Conservation (phyloP, 1,140 invertebrate genomes). For the Aphelinus atriplicis region DNA sequence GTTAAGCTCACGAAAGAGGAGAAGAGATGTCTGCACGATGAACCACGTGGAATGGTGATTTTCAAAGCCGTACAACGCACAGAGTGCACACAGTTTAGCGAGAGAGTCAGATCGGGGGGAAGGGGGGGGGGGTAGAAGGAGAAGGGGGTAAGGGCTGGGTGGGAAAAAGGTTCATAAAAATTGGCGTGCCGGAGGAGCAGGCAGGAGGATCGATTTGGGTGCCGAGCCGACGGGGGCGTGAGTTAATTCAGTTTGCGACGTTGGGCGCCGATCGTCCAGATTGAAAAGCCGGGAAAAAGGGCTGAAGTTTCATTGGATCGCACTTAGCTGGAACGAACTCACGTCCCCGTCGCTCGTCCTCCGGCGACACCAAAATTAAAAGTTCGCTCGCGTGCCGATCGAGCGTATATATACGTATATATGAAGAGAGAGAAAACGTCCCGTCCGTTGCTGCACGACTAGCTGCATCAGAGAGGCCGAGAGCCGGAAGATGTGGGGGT, state of each 20-base stretch:
- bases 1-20: too few relatives aligned
- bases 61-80: too few relatives aligned
- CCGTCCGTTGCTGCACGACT: too few relatives aligned
- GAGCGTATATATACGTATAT: not conserved
- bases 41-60: too few relatives aligned
- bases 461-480: too few relatives aligned
- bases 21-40: too few relatives aligned
- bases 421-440: too few relatives aligned
- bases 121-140: too few relatives aligned
- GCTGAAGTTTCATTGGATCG: constrained; percentile 8
- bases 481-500: too few relatives aligned
- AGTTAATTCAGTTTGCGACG: constrained; percentile 21
- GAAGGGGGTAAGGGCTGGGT: too few relatives aligned
- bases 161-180: not conserved
- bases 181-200: not conserved
- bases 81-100: too few relatives aligned
- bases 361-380: constrained; percentile 30
- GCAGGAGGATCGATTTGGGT: not conserved
- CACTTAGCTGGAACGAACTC: constrained; percentile 24
- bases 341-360: constrained; percentile 9
- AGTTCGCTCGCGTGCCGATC: constrained; percentile 30
- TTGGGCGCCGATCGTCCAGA: not conserved
- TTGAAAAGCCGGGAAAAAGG: constrained; percentile 2
- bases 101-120: too few relatives aligned
- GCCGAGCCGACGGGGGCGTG: not conserved